Evolutionary conservation across 2,888 invertebrate species (phyloP).

Genomic region (Myathropa florea): DNA sequence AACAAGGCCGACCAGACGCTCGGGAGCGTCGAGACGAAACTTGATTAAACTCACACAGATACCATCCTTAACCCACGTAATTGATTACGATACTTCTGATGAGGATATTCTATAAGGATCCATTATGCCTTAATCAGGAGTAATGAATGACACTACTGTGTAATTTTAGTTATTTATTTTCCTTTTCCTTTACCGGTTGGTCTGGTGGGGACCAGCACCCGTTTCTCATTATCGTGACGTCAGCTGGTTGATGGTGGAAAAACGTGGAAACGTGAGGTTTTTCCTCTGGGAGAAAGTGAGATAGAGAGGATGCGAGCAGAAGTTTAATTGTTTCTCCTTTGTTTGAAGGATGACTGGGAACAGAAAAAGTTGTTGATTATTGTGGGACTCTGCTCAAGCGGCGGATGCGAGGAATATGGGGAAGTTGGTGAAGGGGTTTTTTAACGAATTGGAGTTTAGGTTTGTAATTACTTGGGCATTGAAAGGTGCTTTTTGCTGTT

Average conservation of each 20-base stretch:
- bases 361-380: background rate
- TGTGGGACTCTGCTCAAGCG: background rate
- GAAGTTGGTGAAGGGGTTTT: too few relatives aligned
- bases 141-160: slow-evolving; percentile 65
- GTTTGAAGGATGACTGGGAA: background rate
- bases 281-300: background rate
- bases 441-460: too few relatives aligned
- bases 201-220: background rate
- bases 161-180: slow-evolving; percentile 31
- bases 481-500: too few relatives aligned
- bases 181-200: slow-evolving; percentile 1
- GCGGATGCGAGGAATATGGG: background rate
- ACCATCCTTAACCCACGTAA: slow-evolving; percentile 44
- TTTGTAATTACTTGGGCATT: too few relatives aligned
- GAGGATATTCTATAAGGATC: slow-evolving; percentile 68
- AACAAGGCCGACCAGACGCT: background rate
- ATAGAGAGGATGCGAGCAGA: background rate
- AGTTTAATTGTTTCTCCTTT: background rate
- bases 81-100: slow-evolving; percentile 65
- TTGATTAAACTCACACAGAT: slow-evolving; percentile 58
- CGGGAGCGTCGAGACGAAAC: slow-evolving; percentile 45
- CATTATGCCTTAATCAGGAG: slow-evolving; percentile 67
- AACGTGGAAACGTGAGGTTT: background rate
- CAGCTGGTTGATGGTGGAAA: background rate
- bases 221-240: background rate